Conservation (phyloP, 2,113 vertebrate genomes). For the Trematomus loennbergii region DNA sequence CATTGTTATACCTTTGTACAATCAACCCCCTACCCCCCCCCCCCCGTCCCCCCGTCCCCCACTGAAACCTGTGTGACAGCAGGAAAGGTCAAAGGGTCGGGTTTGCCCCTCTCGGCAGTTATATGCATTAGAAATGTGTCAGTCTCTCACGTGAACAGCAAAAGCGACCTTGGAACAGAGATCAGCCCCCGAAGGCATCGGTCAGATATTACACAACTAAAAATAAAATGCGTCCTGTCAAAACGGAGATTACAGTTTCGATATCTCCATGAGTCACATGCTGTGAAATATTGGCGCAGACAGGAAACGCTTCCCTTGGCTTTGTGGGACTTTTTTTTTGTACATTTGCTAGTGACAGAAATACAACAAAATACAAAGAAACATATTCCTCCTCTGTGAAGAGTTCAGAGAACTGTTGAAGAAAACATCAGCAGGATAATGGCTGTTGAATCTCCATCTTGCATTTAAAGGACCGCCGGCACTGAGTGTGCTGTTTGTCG, state of each 20-base stretch:
- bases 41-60: too few relatives aligned
- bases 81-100: constrained; percentile 18
- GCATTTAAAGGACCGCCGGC: constrained; percentile 42
- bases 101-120: constrained; percentile 24
- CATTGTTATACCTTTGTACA: neutral
- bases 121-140: constrained; percentile 60
- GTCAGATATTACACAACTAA: constrained; percentile 59
- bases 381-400: neutral
- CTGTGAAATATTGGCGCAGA: constrained; percentile 28
- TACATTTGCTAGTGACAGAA: constrained; percentile 13
- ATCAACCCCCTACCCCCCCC: neutral
- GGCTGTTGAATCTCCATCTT: constrained; percentile 1
- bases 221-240: constrained; percentile 60
- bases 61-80: constrained; percentile 40
- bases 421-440: constrained; percentile 25
- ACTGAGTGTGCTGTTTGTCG: constrained; percentile 19
- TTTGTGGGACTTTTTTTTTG: constrained; percentile 35
- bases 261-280: constrained; percentile 58
- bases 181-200: constrained; percentile 48
- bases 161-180: constrained; percentile 57
- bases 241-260: constrained; percentile 54
- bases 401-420: constrained; percentile 9
- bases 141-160: constrained; percentile 61
- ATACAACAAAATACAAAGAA: neutral
- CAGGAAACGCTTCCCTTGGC: constrained; percentile 43